Base-by-base conservation (phyloP, 2,888 invertebrate species). In the Eucriotettix oculatus region DNA sequence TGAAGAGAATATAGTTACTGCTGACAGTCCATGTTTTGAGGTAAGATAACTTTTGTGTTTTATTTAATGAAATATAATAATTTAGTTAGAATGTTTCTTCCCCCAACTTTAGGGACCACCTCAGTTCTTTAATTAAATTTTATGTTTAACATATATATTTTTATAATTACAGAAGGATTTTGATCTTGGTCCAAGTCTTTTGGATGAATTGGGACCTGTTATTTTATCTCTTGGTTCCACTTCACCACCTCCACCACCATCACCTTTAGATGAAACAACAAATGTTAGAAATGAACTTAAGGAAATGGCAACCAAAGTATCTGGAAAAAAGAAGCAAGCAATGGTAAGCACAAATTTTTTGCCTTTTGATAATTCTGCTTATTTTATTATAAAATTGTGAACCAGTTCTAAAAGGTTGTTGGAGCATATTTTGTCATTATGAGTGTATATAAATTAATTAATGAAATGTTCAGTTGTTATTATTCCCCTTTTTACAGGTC, bases 201-300 rank as follows among this genome's bases (percentile, higher is more conserved):
- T 96, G 71, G 95, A 93, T 68, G 90, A 90, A 73, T 88, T 90
- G 80, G 88, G 89, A 68, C 86, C 90, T 60, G 90, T 96, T 78
- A 89, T 96, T 69, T 84, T 84, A 58, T 85, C 66, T 62, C 60
- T 66, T 66, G 60, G 64, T 1, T 70, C 74, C 42, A 72, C 75
- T 1, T 72, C 72, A n/a, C 67, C 68, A 16, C 67, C 65, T 14
- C 69, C 67, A 10, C 70, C 71, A 0, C 75, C 68, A 11, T 71
- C 73, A 52, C 69, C 67, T 11, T 69, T 71, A 0, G 76, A 76
- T 60, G 76, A 75, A 62, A 79, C 82, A 58, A 80, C 81, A 59
- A 86, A 86, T 68, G 83, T 81, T 55, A 81, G 82, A 65, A 86
- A 86, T 68, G 87, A 88, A 69, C 72, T 87, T 55, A 74, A 79